phyloP scores from a whole-genome alignment of 2,888 invertebrate species.

The Meganola albula region DNA sequence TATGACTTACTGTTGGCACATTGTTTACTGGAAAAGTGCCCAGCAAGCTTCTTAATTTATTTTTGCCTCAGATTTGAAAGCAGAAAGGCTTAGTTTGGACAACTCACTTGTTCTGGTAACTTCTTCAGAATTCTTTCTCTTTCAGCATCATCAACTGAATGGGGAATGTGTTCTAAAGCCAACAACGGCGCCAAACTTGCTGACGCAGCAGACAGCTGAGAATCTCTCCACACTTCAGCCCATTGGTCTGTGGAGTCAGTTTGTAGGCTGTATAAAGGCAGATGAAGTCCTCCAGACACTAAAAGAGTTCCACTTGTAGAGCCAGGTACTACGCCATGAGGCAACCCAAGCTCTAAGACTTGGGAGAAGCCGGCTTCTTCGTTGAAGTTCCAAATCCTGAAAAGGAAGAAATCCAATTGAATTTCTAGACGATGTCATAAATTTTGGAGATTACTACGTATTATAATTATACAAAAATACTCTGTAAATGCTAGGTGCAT shows the following conservation, averaged over 20 bases:
- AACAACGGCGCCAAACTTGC: constrained; percentile 78
- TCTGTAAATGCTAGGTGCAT: too few species aligned
- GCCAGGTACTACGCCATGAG: constrained; percentile 80
- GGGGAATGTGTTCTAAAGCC: constrained; percentile 74
- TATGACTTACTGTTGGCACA: too few species aligned
- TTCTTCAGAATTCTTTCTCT: constrained; percentile 69
- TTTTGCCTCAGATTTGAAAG: too few species aligned
- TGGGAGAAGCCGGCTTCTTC: constrained; percentile 84
- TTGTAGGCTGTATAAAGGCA: constrained; percentile 67
- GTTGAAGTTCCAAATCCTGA: constrained; percentile 83
- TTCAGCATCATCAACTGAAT: constrained; percentile 70
- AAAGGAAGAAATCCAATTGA: constrained; percentile 26
- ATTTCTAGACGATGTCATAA: too few species aligned
- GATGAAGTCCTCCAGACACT: constrained; percentile 79
- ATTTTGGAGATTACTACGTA: too few species aligned
- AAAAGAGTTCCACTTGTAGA: constrained; percentile 80
- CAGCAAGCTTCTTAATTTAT: too few species aligned
- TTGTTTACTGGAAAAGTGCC: too few species aligned
- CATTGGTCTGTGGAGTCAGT: constrained; percentile 58
- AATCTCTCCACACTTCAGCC: constrained; percentile 67
- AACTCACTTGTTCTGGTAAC: constrained; percentile 74
- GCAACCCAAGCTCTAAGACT: constrained; percentile 80
- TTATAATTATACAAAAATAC: too few species aligned
- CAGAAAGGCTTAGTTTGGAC: neutral
- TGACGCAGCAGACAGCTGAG: constrained; percentile 72